Conservation (phyloP, 2,888 invertebrate species). For the Abscondita cerata region DNA sequence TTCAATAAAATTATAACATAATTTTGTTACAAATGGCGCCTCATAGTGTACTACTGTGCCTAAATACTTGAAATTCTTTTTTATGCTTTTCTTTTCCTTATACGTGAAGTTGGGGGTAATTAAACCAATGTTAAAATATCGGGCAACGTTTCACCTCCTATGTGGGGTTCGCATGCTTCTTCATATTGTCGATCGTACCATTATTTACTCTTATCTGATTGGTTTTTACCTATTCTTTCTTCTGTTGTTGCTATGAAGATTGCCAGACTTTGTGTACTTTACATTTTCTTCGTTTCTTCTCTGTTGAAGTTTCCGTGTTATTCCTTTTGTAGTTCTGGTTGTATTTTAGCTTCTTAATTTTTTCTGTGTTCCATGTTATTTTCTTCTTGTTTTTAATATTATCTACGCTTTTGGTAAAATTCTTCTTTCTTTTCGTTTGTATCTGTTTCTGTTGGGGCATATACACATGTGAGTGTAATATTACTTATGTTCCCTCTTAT, state of each 20-base stretch:
- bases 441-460: not conserved
- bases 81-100: too few species aligned
- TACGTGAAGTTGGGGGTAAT: too few species aligned
- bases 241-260: not conserved
- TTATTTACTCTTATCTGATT: not conserved
- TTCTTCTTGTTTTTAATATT: not conserved
- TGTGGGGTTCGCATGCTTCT: not conserved
- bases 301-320: not conserved
- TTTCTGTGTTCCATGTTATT: not conserved
- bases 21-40: too few species aligned
- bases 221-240: not conserved
- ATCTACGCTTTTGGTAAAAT: not conserved
- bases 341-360: not conserved
- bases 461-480: not conserved
- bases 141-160: too few species aligned
- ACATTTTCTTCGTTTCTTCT: not conserved
- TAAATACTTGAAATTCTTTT: too few species aligned
- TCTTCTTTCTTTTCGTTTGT: not conserved
- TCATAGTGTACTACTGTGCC: too few species aligned
- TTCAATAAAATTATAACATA: too few species aligned
- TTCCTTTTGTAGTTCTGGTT: not conserved
- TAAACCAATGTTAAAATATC: too few species aligned
- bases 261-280: not conserved
- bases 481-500: not conserved
- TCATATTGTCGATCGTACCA: too few species aligned